Conservation (phyloP, 2,113 vertebrate species). For the Nycticorax nycticorax region DNA sequence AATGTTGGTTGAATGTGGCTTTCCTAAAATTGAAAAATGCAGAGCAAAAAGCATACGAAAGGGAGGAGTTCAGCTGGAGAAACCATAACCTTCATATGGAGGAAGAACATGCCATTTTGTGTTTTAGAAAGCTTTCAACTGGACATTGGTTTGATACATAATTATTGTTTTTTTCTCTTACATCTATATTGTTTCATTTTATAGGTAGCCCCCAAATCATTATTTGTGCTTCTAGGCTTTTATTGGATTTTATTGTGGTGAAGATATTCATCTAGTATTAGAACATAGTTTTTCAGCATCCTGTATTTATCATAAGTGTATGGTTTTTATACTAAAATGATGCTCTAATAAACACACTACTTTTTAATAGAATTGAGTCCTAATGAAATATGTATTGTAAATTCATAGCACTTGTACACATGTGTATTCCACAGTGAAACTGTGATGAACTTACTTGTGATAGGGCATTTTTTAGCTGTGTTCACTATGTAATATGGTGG, state of each 20-base stretch:
- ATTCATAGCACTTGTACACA: background rate
- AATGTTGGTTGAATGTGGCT: background rate
- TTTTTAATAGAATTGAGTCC: background rate
- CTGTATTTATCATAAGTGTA: background rate
- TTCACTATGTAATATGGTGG: background rate
- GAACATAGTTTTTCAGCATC: background rate
- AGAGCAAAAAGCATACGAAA: background rate
- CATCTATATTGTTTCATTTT: background rate
- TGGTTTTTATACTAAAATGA: background rate
- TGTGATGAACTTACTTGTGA: background rate
- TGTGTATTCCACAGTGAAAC: background rate
- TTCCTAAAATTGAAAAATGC: background rate
- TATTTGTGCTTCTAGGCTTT: background rate
- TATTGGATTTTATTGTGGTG: background rate
- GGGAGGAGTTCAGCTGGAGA: background rate
- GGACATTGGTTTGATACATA: background rate
- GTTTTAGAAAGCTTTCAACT: background rate
- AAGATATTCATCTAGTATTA: background rate
- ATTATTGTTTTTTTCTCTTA: background rate
- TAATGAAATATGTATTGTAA: background rate
- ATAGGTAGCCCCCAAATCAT: background rate
- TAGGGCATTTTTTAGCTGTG: background rate
- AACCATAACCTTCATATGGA: background rate
- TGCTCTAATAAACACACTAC: background rate
- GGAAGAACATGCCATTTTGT: background rate